Conservation (phyloP, 1,140 invertebrate species). For the Fopius arisanus region DNA sequence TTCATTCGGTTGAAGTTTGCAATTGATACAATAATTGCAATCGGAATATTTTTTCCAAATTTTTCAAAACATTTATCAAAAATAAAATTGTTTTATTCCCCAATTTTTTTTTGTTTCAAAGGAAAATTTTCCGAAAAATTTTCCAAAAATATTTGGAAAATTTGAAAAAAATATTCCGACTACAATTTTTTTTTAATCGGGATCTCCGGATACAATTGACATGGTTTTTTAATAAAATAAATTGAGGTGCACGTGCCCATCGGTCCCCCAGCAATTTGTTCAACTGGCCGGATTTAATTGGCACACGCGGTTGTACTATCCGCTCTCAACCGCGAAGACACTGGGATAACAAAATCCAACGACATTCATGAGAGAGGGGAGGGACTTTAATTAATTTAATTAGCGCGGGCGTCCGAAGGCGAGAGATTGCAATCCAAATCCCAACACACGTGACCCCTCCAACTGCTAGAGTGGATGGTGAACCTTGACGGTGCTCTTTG, state of each 20-base stretch:
- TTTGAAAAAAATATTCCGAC: no score
- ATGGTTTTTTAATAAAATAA: not conserved
- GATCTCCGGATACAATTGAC: not conserved
- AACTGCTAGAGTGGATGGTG: not conserved
- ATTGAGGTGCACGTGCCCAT: slow-evolving; percentile 7
- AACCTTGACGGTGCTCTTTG: not conserved
- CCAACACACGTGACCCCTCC: not conserved
- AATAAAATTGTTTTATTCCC: no score
- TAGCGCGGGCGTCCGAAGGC: slow-evolving; percentile 26
- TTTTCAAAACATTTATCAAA: no score
- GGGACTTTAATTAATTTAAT: slow-evolving; percentile 40
- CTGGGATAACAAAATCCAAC: not conserved
- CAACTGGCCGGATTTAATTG: slow-evolving; percentile 31
- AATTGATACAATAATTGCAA: no score
- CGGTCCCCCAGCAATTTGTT: slow-evolving; percentile 28
- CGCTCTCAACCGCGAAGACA: not conserved
- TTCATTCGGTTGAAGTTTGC: no score
- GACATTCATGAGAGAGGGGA: not conserved
- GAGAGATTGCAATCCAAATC: slow-evolving; percentile 25
- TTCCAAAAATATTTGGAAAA: no score
- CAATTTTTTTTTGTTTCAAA: no score
- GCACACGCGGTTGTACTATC: slow-evolving; percentile 1
- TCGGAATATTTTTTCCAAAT: no score
- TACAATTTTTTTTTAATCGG: no score
- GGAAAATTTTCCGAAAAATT: no score